Percentiles rank a stretch among this genome's conserved stretches.
Conservation (phyloP, 2,797 vertebrate species). For the Leptoclinus maculatus region DNA sequence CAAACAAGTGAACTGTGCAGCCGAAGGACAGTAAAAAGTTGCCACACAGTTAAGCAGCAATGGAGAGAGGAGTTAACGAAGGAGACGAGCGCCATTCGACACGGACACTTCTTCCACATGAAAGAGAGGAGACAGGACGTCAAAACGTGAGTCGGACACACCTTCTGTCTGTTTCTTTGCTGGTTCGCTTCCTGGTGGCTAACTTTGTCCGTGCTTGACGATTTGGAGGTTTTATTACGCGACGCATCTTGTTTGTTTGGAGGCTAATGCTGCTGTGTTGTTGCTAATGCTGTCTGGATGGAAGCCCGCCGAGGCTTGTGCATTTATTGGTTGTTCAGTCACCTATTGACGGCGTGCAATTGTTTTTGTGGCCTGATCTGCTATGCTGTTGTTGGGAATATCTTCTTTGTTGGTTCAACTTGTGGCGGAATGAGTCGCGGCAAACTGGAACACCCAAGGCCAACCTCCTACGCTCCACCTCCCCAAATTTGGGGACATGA, state of each 20-base stretch:
- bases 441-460: not conserved
- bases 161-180: not conserved
- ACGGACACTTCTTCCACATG: not conserved
- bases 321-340: not conserved
- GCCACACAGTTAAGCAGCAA: not conserved
- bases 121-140: not conserved
- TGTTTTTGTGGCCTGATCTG: not conserved
- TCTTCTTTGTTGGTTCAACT: not conserved
- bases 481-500: too few relatives aligned
- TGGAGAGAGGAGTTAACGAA: not conserved
- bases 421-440: not conserved
- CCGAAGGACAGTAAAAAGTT: not conserved
- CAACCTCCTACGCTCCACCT: too few relatives aligned
- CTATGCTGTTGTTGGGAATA: not conserved
- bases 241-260: not conserved
- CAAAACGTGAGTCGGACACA: not conserved
- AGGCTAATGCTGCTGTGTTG: not conserved
- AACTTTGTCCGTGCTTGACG: not conserved
- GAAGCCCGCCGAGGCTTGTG: not conserved
- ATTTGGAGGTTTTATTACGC: not conserved
- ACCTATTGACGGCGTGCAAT: not conserved
- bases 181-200: not conserved
- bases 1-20: not conserved
- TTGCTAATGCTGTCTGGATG: not conserved
- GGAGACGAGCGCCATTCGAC: not conserved